Conservation (phyloP, 2,888 invertebrate genomes). For the Artemia sp. region DNA sequence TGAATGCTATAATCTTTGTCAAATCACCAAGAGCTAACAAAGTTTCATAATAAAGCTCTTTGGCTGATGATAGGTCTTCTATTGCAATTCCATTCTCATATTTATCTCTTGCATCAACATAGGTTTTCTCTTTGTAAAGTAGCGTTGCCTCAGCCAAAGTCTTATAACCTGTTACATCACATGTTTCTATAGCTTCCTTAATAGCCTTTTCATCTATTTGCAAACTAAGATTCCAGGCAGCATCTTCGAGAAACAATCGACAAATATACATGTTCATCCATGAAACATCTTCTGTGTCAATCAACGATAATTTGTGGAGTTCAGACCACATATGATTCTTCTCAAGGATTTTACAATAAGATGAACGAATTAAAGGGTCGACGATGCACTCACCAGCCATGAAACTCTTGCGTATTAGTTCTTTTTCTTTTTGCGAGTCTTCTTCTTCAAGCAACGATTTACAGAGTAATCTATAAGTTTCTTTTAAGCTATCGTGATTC, state of each 20-base stretch:
- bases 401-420: neutral
- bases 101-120: constrained; percentile 7
- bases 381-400: neutral
- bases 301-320: neutral
- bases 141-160: too few relatives aligned
- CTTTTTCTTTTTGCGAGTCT: neutral
- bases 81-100: neutral
- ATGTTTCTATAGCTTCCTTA: neutral
- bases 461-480: neutral
- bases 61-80: neutral
- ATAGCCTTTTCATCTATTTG: neutral
- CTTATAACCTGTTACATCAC: too few relatives aligned
- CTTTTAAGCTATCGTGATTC: neutral
- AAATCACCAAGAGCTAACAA: neutral
- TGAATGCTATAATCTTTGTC: neutral
- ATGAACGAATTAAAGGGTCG: neutral
- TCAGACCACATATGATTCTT: neutral
- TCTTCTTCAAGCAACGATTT: neutral
- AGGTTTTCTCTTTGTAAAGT: too few relatives aligned
- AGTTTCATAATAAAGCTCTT: neutral
- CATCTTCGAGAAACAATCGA: neutral
- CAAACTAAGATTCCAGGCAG: neutral
- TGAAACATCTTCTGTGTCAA: neutral
- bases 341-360: neutral
- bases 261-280: constrained; percentile 8